Evolutionary conservation across 2,113 vertebrate genomes (phyloP), one percentile per base, ranked within the genome.

Genomic region (Nothoprocta perdicaria): DNA sequence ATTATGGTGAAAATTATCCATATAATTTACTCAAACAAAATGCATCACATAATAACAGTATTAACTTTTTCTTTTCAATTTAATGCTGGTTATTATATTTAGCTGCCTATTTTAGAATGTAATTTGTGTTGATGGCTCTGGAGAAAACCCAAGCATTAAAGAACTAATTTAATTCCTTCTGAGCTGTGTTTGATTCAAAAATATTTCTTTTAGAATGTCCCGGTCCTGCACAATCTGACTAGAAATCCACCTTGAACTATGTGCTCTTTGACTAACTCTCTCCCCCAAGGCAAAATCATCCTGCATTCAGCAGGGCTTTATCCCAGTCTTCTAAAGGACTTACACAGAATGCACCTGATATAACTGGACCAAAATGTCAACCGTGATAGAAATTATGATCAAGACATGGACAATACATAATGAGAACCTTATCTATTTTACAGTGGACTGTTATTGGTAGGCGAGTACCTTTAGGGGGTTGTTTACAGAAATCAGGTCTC

Each of bases 71-170:
- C 72, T 96, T 97, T 96, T 90, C 91, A 94, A 91, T 96, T 95
- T 96, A 97, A 96, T 96, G 93, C 80, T 81, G 33, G 21, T 95
- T 97, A 96, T 97, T 97, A 97, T 97, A 97, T 97, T 97, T 98
- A 97, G 95, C 80, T 94, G 95, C 96, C 88, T 96, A 90, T 96
- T 97, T 96, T 88, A 96, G 96, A 97, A 97, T 96, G 93, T 97
- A 97, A 97, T 98, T 97, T 97, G 95, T 97, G 96, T 97, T 98
- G 97, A 97, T 97, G 92, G 96, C 94, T 97, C 97, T 96, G 77
- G 88, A 98, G 96, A 95, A 97, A 98, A 97, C 96, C 52, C 93
- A 96, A 94, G 94, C 96, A 97, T 96, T 97, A 97, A 97, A 97
- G 93, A 96, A 91, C 95, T 97, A 97, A 97, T 98, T 98, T 97